Evolutionary conservation across 2,888 invertebrate genomes (phyloP).

Genomic region (Sympetrum striolatum): DNA sequence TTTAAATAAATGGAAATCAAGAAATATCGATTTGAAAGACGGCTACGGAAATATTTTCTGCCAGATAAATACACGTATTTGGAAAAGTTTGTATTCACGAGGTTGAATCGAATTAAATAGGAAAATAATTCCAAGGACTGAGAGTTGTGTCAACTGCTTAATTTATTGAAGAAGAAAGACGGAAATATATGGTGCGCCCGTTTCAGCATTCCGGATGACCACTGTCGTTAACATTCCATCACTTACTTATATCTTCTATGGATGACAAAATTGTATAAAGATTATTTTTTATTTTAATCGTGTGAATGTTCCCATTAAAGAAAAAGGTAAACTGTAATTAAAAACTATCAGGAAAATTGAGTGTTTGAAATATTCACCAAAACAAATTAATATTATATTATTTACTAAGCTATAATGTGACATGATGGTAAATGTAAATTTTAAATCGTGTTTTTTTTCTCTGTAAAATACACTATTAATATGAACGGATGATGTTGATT

Average conservation of each 20-base stretch:
- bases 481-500: background rate
- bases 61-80: background rate
- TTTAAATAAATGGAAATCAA: background rate
- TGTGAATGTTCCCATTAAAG: constrained; percentile 16
- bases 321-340: constrained; percentile 23
- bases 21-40: background rate
- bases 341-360: constrained; percentile 32
- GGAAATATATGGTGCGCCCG: constrained; percentile 8
- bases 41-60: background rate
- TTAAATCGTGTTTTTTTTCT: constrained; percentile 41
- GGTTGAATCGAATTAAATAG: background rate
- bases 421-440: constrained; percentile 43
- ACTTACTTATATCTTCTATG: background rate
- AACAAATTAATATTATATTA: constrained; percentile 44
- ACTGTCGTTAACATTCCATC: constrained; percentile 38
- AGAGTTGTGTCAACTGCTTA: constrained; percentile 6
- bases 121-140: background rate
- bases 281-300: constrained; percentile 38
- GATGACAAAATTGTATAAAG: constrained; percentile 35
- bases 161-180: constrained; percentile 19
- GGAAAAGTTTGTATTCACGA: background rate
- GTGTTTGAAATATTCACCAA: constrained; percentile 30
- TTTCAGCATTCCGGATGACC: constrained; percentile 28
- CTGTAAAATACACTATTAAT: constrained; percentile 44
- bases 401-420: constrained; percentile 44